Conservation (phyloP, 2,113 vertebrate species). For the Montifringilla adamsi region DNA sequence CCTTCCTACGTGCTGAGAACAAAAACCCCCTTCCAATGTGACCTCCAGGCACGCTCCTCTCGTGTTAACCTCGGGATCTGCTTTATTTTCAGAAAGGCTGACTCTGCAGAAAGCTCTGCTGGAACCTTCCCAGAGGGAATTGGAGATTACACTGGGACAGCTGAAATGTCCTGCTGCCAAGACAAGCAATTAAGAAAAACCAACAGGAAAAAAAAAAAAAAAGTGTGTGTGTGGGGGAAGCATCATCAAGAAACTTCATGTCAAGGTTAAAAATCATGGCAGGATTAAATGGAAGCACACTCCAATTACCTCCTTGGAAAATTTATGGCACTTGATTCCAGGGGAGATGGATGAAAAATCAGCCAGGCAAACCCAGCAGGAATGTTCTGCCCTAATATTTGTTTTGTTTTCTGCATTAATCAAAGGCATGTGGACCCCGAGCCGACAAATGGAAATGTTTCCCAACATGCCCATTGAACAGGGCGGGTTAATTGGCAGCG, state of each 20-base stretch:
- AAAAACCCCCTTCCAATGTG: neutral
- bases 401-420: neutral
- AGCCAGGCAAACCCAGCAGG: neutral
- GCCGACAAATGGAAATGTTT: neutral
- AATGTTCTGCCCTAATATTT: neutral
- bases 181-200: constrained; percentile 43
- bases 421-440: neutral
- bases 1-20: neutral
- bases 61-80: neutral
- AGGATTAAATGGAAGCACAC: neutral
- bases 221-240: accelerated
- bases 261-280: constrained; percentile 21
- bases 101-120: constrained; percentile 33
- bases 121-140: constrained; percentile 31
- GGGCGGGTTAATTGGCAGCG: neutral
- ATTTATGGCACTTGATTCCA: neutral
- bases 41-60: constrained; percentile 6
- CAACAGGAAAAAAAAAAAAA: neutral
- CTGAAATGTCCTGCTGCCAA: constrained; percentile 25
- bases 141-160: constrained; percentile 20
- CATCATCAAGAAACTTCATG: neutral
- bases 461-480: neutral
- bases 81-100: constrained; percentile 47
- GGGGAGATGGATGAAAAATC: neutral
- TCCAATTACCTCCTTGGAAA: neutral